Conservation (phyloP, 2,888 invertebrate genomes). For the Eucera pruinosa region DNA sequence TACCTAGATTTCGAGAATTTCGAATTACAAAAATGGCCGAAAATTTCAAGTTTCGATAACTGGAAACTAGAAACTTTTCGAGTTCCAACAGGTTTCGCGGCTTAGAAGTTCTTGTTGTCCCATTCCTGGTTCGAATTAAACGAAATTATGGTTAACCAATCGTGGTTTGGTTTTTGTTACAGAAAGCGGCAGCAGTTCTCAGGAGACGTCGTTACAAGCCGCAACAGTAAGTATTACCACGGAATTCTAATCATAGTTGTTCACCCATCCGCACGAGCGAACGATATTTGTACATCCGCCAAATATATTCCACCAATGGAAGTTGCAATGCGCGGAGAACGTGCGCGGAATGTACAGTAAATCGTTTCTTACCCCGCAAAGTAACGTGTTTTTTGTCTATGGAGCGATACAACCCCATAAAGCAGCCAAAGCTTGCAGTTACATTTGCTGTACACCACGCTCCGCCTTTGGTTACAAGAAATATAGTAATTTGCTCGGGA, state of each 20-base stretch:
- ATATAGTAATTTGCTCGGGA: not conserved
- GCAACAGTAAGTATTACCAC: constrained; percentile 55
- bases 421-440: constrained; percentile 1
- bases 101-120: too few species aligned
- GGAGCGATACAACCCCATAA: not conserved
- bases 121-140: too few species aligned
- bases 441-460: not conserved
- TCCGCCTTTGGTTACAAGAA: not conserved
- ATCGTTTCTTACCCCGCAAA: constrained; percentile 7
- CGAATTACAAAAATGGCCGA: too few species aligned
- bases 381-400: not conserved
- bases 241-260: constrained; percentile 14
- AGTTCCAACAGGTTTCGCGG: too few species aligned
- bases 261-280: too few species aligned
- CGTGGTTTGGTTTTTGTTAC: constrained; percentile 52
- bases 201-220: constrained; percentile 39
- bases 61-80: too few species aligned
- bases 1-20: too few species aligned
- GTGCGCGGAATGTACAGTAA: too few species aligned
- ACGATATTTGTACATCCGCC: too few species aligned
- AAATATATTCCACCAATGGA: not conserved
- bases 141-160: not conserved
- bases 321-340: too few species aligned
- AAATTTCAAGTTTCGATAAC: too few species aligned
- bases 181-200: constrained; percentile 55